Base-by-base conservation (phyloP, 1,140 invertebrate species). In the Cydia fagiglandana region DNA sequence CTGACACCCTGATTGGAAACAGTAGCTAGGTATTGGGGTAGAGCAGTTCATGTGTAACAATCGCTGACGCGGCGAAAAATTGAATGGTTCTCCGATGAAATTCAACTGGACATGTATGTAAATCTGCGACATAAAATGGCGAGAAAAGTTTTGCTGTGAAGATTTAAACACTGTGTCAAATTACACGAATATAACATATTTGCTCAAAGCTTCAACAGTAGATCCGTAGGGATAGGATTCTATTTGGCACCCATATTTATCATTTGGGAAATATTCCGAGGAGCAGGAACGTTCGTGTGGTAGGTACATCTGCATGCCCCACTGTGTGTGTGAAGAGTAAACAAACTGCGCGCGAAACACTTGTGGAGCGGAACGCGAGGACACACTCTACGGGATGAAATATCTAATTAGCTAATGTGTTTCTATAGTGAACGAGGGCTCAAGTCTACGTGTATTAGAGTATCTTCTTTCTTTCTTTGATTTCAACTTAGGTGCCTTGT, bases 351-450 rank as follows among this genome's bases (percentile, higher is more conserved):
- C 64, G 64, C 24, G 64, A 34, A 34, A 68, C 30, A 68, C 64
- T 68, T 68, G 64, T 68, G 64, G 64, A 68, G 30, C n/a, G 28
- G n/a, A 68, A 34, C 64, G 24, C 4, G 30, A 38, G 64, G 30
- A 68, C 64, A 2, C 64, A 34, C 64, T 68, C 24, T 15, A 34
- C 28, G 64, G 28, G 30, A 68, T 68, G 64, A 68, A 68, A 68
- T 68, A 68, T 38, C 64, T 68, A 68, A 68, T 68, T 68, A 68
- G 30, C 28, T 68, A 68, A 68, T 68, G 64, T 64, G 20, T 68
- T 68, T 34, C 15, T 68, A 38, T 66, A 24, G 64, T 20, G 56
- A 20, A 61, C 28, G 28, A 6, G 10, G 12, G 64, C 30, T 28
- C 12, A 12, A 24, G 28, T 13, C 24, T 34, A 24, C 24, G 24